Percentiles rank a stretch among this genome's conserved stretches.
Evolutionary conservation across 2,113 vertebrate genomes (phyloP).

Genomic region (Scortum barcoo): DNA sequence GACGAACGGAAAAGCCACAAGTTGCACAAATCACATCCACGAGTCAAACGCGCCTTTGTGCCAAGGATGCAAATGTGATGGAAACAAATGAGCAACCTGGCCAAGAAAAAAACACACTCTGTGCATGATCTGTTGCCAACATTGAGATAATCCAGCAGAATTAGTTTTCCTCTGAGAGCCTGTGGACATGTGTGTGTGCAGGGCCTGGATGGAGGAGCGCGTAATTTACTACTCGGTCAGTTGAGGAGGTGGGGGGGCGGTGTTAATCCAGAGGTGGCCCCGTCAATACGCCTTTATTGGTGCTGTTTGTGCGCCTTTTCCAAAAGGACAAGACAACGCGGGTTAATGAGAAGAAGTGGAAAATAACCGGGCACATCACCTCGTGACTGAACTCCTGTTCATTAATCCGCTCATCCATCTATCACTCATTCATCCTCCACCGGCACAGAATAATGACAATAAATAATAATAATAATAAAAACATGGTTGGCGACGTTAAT

Average conservation of each 20-base stretch:
- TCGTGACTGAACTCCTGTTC: constrained; percentile 25
- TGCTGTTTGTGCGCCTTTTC: not conserved
- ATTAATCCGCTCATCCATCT: constrained; percentile 17
- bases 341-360: not conserved
- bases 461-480: no score
- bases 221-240: constrained; percentile 64
- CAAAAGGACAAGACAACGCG: not conserved
- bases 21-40: constrained; percentile 39
- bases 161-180: not conserved
- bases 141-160: not conserved
- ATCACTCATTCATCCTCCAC: constrained; percentile 21
- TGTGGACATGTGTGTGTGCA: constrained; percentile 50
- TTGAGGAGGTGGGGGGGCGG: constrained; percentile 18
- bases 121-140: not conserved
- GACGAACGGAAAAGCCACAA: constrained; percentile 35
- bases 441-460: no score
- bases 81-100: not conserved
- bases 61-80: no score
- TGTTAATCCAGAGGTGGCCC: constrained; percentile 32
- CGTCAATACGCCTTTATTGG: constrained; percentile 12
- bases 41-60: not conserved
- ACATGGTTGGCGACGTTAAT: not conserved
- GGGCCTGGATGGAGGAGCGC: constrained; percentile 48
- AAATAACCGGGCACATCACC: constrained; percentile 3
- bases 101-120: not conserved